Conservation (phyloP, 2,113 vertebrate genomes). For the Thamnaconus septentrionalis region DNA sequence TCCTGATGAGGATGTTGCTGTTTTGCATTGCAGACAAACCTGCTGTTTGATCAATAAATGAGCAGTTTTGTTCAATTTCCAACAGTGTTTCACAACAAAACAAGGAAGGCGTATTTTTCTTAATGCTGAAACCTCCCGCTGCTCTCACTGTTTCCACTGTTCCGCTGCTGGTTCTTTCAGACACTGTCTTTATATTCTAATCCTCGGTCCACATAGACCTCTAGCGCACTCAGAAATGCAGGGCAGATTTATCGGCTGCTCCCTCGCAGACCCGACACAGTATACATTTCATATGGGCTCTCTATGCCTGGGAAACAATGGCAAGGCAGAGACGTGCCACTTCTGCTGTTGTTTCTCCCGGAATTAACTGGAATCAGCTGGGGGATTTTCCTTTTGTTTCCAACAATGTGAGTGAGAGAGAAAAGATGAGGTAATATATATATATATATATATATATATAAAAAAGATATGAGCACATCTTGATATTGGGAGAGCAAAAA, state of each 20-base stretch:
- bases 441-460: constrained; percentile 44
- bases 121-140: background rate
- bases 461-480: constrained; percentile 49
- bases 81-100: no score
- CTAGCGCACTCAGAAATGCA: constrained; percentile 25
- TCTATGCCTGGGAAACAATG: constrained; percentile 30
- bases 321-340: constrained; percentile 34
- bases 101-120: no score
- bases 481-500: constrained; percentile 54
- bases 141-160: constrained; percentile 28
- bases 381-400: constrained; percentile 31
- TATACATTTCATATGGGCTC: constrained; percentile 36
- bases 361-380: constrained; percentile 62
- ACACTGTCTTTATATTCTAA: constrained; percentile 22
- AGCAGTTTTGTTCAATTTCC: no score
- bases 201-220: constrained; percentile 8
- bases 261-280: constrained; percentile 47
- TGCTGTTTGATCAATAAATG: no score
- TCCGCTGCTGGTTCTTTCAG: constrained; percentile 37
- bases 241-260: constrained; percentile 49
- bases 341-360: constrained; percentile 47
- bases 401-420: constrained; percentile 35
- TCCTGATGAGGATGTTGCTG: no score
- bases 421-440: constrained; percentile 60
- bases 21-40: no score